Evolutionary conservation across 30 jellyfish, hydroid and myxozoan genomes (phyloP).

Genomic region (Aurelia sp.): DNA sequence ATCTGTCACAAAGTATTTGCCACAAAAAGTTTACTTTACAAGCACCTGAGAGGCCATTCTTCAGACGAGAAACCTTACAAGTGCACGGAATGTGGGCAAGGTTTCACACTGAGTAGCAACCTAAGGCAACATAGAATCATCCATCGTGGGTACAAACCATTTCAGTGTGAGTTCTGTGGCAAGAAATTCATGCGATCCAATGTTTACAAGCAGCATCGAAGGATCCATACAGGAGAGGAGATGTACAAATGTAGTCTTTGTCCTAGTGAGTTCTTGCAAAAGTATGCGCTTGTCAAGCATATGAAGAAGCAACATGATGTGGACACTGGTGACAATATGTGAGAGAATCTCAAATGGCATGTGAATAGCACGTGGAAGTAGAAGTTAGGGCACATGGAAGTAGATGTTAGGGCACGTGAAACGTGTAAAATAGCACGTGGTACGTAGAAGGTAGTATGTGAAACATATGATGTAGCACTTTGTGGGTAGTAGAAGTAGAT

Average conservation of each 20-base stretch:
- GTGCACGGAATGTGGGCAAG: slow-evolving; percentile 99
- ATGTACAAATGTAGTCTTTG: slow-evolving; percentile 97
- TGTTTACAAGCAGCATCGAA: slow-evolving; percentile 96
- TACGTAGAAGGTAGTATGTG: slow-evolving; percentile 1
- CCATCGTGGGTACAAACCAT: slow-evolving; percentile 98
- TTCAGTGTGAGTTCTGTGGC: slow-evolving; percentile 98
- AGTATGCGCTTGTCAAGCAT: slow-evolving; percentile 96
- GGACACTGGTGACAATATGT: slow-evolving; percentile 88
- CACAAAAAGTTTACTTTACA: slow-evolving; percentile 91
- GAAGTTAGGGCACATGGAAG: slow-evolving; percentile 43
- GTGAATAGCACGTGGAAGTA: slow-evolving; percentile 54
- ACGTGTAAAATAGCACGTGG: slow-evolving; percentile 36
- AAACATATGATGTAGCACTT: neutral
- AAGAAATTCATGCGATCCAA: slow-evolving; percentile 98
- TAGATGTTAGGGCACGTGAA: slow-evolving; percentile 56
- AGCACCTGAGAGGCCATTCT: slow-evolving; percentile 97
- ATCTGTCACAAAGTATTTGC: slow-evolving; percentile 92
- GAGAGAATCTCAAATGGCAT: slow-evolving; percentile 19
- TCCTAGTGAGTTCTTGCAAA: slow-evolving; percentile 97
- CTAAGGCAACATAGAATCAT: slow-evolving; percentile 95
- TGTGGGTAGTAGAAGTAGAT: slow-evolving; percentile 36
- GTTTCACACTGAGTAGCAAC: slow-evolving; percentile 97
- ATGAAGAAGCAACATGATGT: slow-evolving; percentile 97
- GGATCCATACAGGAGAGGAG: slow-evolving; percentile 99
- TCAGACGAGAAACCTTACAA: slow-evolving; percentile 99